A percentile compares a stretch with the other conserved stretches of the same genome.
These are phyloP conservation scores for Simalia tracyae DNA, from an alignment of 2,797 vertebrate species.

Conservation along the genomic window DNA sequence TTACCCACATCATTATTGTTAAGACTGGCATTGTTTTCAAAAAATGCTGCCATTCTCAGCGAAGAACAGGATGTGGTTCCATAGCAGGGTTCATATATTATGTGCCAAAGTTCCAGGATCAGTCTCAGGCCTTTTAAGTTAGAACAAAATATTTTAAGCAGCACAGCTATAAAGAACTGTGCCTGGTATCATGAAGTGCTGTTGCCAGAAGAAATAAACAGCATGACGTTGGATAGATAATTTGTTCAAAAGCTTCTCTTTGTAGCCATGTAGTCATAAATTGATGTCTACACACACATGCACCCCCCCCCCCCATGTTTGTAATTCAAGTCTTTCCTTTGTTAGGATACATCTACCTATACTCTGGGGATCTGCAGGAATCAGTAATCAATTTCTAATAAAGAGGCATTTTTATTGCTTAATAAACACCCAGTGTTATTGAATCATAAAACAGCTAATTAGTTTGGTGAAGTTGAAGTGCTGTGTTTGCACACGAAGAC, in stretches of 20 bases:
- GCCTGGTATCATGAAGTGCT: neutral
- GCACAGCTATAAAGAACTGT: neutral
- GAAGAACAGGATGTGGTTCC: neutral
- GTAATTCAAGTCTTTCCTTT: neutral
- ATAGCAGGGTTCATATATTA: neutral
- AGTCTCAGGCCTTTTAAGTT: neutral
- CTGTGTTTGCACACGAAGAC: constrained; percentile 53
- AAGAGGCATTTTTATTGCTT: constrained; percentile 53
- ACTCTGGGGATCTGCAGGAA: constrained; percentile 9
- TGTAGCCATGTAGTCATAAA: neutral
- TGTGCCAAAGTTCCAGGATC: neutral
- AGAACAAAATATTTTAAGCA: neutral
- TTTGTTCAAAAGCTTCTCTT: neutral
- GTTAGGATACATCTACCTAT: neutral
- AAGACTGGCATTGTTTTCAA: neutral
- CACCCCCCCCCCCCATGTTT: neutral
- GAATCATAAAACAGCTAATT: constrained; percentile 63
- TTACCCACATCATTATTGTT: neutral
- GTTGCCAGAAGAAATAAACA: too few species aligned
- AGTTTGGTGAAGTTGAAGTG: constrained; percentile 62
- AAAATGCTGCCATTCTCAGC: neutral
- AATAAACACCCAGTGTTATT: constrained; percentile 60
- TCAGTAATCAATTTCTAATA: constrained; percentile 59
- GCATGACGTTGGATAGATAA: neutral
- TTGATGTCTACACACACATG: neutral